Conservation (phyloP, 2,113 vertebrate genomes). For the Tetrao urogallus region DNA sequence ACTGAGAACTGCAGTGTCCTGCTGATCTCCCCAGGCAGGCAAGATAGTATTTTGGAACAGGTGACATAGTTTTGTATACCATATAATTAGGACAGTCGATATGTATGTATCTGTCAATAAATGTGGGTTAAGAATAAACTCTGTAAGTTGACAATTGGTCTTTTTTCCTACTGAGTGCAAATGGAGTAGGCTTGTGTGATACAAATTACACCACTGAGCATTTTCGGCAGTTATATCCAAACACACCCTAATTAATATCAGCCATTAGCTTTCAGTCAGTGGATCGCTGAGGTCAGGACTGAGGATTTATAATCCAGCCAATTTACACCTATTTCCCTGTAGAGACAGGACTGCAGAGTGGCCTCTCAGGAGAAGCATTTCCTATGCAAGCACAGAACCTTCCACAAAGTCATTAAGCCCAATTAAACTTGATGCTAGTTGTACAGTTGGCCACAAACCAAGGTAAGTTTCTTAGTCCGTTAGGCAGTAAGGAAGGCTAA, state of each 20-base stretch:
- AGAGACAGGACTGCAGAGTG: background rate
- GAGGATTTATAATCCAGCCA: background rate
- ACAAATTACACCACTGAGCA: background rate
- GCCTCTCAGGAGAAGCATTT: background rate
- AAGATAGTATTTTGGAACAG: background rate
- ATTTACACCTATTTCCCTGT: rapidly evolving
- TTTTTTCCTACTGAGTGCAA: background rate
- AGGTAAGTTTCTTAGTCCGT: background rate
- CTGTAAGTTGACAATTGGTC: background rate
- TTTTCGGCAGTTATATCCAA: background rate
- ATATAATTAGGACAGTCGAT: background rate
- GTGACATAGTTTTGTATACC: background rate
- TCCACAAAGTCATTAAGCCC: background rate
- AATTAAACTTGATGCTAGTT: background rate
- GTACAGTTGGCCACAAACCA: background rate
- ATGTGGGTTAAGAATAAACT: background rate
- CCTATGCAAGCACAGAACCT: background rate
- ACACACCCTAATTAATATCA: background rate
- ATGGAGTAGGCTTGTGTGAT: background rate
- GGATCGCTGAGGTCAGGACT: background rate
- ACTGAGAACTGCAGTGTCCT: background rate
- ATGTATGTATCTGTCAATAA: background rate
- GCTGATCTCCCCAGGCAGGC: background rate
- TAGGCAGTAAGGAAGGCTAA: background rate
- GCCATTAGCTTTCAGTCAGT: background rate